These are phyloP conservation scores for Rostratula benghalensis DNA, from an alignment of 2,113 vertebrate species.

Conservation along the genomic window DNA sequence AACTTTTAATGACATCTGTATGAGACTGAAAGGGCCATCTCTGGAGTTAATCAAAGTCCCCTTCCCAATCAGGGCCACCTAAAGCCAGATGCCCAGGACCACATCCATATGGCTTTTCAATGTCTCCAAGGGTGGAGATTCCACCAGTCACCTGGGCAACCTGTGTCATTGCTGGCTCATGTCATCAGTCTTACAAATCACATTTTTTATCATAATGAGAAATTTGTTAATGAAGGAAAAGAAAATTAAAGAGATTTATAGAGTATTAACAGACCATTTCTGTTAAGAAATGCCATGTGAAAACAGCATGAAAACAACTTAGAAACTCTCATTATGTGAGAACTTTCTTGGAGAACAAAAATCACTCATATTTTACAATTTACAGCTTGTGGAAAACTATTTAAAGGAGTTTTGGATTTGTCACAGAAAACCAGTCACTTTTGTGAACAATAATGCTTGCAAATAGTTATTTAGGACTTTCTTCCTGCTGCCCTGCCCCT, in stretches of 20 bases:
- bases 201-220: neutral
- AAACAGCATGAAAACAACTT: neutral
- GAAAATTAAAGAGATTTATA: neutral
- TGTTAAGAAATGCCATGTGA: neutral
- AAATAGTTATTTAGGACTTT: neutral
- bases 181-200: neutral
- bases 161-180: neutral
- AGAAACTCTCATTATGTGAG: neutral
- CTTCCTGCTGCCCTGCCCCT: neutral
- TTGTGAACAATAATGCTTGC: neutral
- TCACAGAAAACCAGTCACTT: neutral
- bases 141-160: neutral
- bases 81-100: neutral
- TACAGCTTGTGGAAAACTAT: neutral
- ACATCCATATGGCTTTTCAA: rapidly evolving
- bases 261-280: neutral
- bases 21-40: neutral
- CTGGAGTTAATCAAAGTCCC: neutral
- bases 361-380: neutral
- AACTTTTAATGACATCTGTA: neutral
- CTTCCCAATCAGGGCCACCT: neutral
- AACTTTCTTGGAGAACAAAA: neutral
- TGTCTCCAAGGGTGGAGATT: neutral
- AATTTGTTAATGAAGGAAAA: neutral
- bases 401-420: neutral